Percentiles rank a stretch among this genome's conserved stretches.
These are phyloP conservation scores for Stegodyphus dumicola DNA, from an alignment of 1,140 invertebrate genomes.

Conservation along the genomic window DNA sequence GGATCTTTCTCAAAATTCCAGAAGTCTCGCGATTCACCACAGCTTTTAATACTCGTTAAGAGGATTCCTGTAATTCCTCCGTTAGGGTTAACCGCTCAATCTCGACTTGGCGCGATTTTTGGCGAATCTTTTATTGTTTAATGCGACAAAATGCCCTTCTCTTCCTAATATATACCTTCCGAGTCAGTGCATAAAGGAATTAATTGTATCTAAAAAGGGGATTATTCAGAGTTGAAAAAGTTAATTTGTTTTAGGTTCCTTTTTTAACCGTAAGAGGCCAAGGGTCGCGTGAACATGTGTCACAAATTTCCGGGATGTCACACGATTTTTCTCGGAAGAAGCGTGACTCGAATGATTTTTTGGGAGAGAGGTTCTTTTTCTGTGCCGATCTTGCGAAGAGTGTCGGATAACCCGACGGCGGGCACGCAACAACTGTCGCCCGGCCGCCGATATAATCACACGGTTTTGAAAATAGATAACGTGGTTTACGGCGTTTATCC, in stretches of 20 bases:
- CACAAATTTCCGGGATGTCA: conserved; percentile 1
- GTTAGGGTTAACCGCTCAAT: background rate
- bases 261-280: too few species aligned
- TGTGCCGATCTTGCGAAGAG: background rate
- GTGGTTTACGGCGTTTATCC: too few species aligned
- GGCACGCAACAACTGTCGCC: too few species aligned
- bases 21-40: background rate
- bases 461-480: too few species aligned
- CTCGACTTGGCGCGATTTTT: background rate
- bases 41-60: background rate
- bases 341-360: background rate
- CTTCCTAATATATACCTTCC: too few species aligned
- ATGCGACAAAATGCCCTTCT: background rate
- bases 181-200: too few species aligned
- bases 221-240: too few species aligned
- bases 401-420: too few species aligned
- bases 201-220: too few species aligned
- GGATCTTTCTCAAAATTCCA: too few species aligned
- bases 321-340: background rate
- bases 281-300: conserved; percentile 27
- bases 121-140: background rate
- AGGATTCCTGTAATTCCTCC: background rate
- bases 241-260: too few species aligned
- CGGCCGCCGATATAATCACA: too few species aligned
- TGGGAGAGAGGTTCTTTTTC: background rate